Base-by-base conservation (phyloP, 2,797 vertebrate species). In the Toxotes lorentzi region DNA sequence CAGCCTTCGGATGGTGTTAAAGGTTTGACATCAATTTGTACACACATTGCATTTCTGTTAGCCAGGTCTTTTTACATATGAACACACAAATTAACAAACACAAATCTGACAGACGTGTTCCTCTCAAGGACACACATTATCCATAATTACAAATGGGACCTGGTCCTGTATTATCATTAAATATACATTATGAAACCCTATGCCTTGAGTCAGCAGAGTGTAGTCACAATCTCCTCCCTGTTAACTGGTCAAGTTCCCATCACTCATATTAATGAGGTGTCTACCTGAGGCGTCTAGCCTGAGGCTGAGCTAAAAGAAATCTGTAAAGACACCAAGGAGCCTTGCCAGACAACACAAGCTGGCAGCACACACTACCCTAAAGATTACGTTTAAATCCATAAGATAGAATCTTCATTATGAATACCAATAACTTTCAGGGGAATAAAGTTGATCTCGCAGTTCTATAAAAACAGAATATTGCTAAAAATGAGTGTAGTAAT, bases 241-340 rank as follows among this genome's bases (percentile, higher is more conserved):
- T 70, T 57, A 73, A 54, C 32, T 79, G 82, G 75, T 83, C 76
- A 71, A 78, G 32, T 69, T 78, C 51, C 68, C 5, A n/a, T 76
- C 73, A 76, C 66, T 86, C 79, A 73, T 78, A n/a, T 53, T 76
- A 74, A 73, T 76, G 70, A 78, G 61, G 30, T 48, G 66, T 79
- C 61, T 41, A 64, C 80, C 79, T 57, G 69, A 83, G 58, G 63
- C 54, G 4, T 63, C 16, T 60, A 50, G 85, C 85, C 85, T 10
- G 76, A 78, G 76, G 85, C 81, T 68, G 61, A 78, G 70, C 67
- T 48, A 40, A 75, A 58, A 59, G 73, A 75, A 78, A 81, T 62
- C 54, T 62, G 70, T 77, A 54, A 63, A 74, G 57, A 83, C 68
- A 76, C 64, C 66, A 54, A 72, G 53, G 78, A 30, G 70, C 38